phyloP scores from a whole-genome alignment of 2,888 invertebrate genomes.

The Habroteleia sp. region DNA sequence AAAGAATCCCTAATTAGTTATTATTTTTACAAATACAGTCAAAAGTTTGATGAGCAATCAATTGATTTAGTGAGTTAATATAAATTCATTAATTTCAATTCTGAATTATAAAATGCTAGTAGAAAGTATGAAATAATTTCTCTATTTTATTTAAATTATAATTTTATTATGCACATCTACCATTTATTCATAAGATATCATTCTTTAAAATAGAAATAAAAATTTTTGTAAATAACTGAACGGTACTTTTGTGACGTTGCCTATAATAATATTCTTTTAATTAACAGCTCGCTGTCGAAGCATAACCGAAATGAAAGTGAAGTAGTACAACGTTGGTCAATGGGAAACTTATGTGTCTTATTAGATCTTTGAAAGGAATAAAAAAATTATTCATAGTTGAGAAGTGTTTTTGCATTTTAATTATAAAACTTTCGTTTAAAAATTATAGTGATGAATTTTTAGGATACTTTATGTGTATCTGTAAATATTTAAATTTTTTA shows the following conservation, averaged over 20 bases:
- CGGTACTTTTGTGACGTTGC: slow-evolving; percentile 47
- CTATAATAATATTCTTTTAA: slow-evolving; percentile 61
- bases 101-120: too few species aligned
- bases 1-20: too few species aligned
- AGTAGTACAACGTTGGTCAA: slow-evolving; percentile 58
- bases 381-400: slow-evolving; percentile 31
- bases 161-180: slow-evolving; percentile 8
- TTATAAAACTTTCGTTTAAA: slow-evolving; percentile 44
- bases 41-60: too few species aligned
- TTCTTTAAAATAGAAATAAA: slow-evolving; percentile 43
- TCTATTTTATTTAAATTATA: background rate
- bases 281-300: slow-evolving; percentile 58
- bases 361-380: slow-evolving; percentile 37
- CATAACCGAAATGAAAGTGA: slow-evolving; percentile 64
- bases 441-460: slow-evolving; percentile 14
- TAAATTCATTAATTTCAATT: too few species aligned
- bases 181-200: slow-evolving; percentile 15
- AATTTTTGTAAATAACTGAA: slow-evolving; percentile 52
- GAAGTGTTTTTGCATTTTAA: slow-evolving; percentile 28
- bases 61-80: too few species aligned
- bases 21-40: too few species aligned
- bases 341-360: slow-evolving; percentile 49
- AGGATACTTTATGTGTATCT: background rate
- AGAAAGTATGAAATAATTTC: too few species aligned
- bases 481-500: slow-evolving; percentile 3